Evolutionary conservation across 2,888 invertebrate genomes (phyloP), one percentile per base, ranked within the genome.

Genomic region (Drosophila tripunctata): DNA sequence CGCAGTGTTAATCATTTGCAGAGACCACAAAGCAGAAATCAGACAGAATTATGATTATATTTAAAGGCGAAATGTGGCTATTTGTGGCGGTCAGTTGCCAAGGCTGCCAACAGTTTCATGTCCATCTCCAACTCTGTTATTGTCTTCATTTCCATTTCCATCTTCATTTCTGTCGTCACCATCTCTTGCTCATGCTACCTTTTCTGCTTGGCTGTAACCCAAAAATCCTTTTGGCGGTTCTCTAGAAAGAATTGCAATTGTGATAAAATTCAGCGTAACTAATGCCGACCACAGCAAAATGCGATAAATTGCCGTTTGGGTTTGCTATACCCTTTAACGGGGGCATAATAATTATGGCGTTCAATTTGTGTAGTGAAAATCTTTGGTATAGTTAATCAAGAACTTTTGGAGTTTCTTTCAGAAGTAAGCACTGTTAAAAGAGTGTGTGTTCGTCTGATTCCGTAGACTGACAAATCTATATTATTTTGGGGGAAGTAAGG

Each of bases 231-330:
- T 73, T 73, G 58, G 38, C 30, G 54, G 57, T 55, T 67, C 44
- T 51, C 44, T 51, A 63, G 56, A 78, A 79, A 86, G 84, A 86
- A 81, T 78, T 78, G 84, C 84, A 84, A 84, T 86, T 84, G 86
- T 85, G 83, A 84, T 78, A 86, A 84, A 86, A 86, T 87, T 87
- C 78, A 85, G 82, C 74, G 81, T 86, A 79, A 87, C 78, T 87
- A 84, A 84, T 86, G 85, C 85, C 78, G 85, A 85, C 78, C 86
- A 79, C 85, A 86, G 85, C 87, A 75, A 79, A 85, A 79, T 84
- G 79, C 84, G 81, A 85, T 86, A 81, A 87, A 85, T 87, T 65
- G 87, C 70, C 74, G 69, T 62, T 71, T 63, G 67, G 69, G 70
- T 47, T 60, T 72, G 30, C n/a, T 17, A 63, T 75, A 75, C 75